Conservation (phyloP, 2,888 invertebrate species). For the Tetragnatha montana region DNA sequence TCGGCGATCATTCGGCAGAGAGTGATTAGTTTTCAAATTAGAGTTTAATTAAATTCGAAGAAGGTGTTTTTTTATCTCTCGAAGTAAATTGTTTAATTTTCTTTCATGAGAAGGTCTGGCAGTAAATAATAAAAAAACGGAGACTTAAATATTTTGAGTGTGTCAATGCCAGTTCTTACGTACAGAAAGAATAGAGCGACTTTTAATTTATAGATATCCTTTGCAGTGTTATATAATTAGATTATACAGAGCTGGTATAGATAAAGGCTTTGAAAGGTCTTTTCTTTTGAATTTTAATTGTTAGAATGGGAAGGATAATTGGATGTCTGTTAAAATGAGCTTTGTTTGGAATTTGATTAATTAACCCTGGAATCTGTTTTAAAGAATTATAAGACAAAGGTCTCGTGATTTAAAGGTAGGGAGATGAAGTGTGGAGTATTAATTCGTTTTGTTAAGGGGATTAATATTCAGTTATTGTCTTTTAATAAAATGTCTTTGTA, state of each 20-base stretch:
- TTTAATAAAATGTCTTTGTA: no score
- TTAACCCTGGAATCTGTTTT: no score
- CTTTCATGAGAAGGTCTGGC: neutral
- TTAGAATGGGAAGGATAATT: neutral
- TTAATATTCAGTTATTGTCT: no score
- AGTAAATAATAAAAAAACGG: neutral
- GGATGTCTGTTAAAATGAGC: neutral
- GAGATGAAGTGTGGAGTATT: no score
- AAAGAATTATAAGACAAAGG: no score
- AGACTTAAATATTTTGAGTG: neutral
- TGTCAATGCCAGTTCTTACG: neutral
- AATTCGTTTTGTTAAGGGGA: no score
- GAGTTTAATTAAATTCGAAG: slow-evolving; percentile 5
- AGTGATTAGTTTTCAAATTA: slow-evolving; percentile 19
- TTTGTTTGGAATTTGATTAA: no score
- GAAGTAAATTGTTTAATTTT: neutral
- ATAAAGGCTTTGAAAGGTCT: neutral
- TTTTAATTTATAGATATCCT: neutral
- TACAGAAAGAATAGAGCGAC: neutral
- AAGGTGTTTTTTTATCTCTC: neutral
- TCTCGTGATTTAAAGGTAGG: no score
- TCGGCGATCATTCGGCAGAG: slow-evolving; percentile 7
- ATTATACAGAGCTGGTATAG: neutral
- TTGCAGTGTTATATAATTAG: neutral
- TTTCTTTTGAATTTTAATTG: neutral